Evolutionary conservation across 64 coral and sea anemone species (phyloP).

Genomic region (Stichodactyla mertensii): DNA sequence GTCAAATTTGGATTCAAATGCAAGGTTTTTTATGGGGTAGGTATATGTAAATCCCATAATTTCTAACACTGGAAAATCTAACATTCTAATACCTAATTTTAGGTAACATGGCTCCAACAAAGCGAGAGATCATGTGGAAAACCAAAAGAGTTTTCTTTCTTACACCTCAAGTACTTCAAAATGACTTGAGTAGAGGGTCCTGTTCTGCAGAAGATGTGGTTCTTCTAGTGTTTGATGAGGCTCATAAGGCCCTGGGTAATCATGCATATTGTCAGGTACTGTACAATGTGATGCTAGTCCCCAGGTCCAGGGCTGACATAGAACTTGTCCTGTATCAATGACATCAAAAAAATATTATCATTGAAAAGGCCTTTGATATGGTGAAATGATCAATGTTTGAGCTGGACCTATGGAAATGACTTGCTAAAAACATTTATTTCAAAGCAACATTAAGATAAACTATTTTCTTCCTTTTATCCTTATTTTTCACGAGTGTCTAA

Average conservation of each 20-base stretch:
- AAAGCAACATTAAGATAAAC: too few species aligned
- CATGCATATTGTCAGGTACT: constrained; percentile 93
- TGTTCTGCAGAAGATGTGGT: constrained; percentile 82
- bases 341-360: background rate
- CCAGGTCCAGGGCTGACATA: too few species aligned
- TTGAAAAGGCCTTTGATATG: too few species aligned
- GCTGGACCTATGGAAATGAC: too few species aligned
- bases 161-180: constrained; percentile 91
- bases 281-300: background rate
- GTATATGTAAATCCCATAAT: background rate
- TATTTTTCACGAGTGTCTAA: too few species aligned
- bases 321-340: background rate
- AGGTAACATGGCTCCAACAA: constrained; percentile 87
- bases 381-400: too few species aligned
- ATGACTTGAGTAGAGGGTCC: constrained; percentile 85
- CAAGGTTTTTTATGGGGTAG: too few species aligned
- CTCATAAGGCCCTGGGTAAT: constrained; percentile 96
- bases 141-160: constrained; percentile 87
- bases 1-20: too few species aligned
- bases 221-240: constrained; percentile 90
- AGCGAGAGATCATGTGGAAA: constrained; percentile 75
- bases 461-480: too few species aligned
- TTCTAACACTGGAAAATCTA: background rate
- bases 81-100: background rate
- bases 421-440: too few species aligned